phyloP scores from a whole-genome alignment of 2,113 vertebrate species.

The Phasianus colchicus region DNA sequence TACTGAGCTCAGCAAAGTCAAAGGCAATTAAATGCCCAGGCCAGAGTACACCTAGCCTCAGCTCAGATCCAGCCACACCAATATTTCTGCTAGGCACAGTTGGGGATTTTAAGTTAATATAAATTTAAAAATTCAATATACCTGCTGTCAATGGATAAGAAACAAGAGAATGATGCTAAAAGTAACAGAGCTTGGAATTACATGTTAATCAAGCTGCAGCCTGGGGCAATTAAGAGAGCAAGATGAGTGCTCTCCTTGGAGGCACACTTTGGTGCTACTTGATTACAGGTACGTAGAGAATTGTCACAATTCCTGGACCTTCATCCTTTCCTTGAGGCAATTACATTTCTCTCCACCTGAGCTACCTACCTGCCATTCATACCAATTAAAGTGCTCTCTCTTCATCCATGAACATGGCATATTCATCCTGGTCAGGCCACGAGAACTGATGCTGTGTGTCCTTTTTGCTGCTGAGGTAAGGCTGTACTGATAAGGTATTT shows the following conservation, averaged over 20 bases:
- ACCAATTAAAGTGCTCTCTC: not conserved
- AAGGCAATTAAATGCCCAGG: not conserved
- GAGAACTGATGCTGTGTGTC: not conserved
- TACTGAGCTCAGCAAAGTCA: not conserved
- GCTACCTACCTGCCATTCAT: not conserved
- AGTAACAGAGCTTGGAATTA: not conserved
- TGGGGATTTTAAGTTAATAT: not conserved
- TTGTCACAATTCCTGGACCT: not conserved
- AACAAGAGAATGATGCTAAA: not conserved
- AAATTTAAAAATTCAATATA: not conserved
- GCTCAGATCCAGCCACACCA: not conserved
- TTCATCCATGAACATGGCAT: not conserved
- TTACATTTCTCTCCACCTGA: not conserved
- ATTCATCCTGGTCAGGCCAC: not conserved
- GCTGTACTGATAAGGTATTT: conserved; percentile 8
- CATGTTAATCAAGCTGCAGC: not conserved
- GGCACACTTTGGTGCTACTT: not conserved
- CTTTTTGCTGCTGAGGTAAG: not conserved
- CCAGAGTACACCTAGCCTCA: not conserved
- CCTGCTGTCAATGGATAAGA: not conserved
- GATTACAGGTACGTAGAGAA: not conserved
- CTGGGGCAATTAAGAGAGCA: not conserved
- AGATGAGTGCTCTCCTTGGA: not conserved
- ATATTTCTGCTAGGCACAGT: not conserved
- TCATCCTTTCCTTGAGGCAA: not conserved